Percentiles rank a stretch among this genome's conserved stretches.
phyloP scores from a whole-genome alignment of 2,888 invertebrate species.

The Gortyna flavago region DNA sequence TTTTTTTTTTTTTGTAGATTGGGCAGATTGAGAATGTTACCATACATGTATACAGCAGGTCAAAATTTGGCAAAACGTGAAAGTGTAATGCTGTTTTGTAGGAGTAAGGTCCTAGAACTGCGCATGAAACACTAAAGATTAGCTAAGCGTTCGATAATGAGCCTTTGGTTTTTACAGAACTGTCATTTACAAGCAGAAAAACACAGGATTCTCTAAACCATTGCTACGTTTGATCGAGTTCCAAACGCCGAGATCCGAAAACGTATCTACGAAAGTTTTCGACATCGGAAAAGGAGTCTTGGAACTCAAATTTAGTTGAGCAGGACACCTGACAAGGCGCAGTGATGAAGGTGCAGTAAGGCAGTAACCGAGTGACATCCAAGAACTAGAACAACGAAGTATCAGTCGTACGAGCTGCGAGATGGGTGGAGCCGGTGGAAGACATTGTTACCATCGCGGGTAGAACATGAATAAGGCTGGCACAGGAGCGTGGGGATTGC shows the following conservation, averaged over 20 bases:
- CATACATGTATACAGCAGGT: no score
- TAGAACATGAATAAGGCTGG: background rate
- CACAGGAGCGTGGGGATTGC: no score
- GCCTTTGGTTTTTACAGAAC: background rate
- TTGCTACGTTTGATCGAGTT: no score
- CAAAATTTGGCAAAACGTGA: no score
- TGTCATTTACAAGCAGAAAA: background rate
- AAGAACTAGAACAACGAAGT: background rate
- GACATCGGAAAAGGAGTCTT: no score
- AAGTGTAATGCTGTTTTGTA: no score
- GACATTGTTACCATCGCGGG: background rate
- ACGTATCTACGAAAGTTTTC: no score
- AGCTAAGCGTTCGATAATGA: background rate
- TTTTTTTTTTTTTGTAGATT: no score
- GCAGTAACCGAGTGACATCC: background rate
- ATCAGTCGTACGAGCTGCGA: accelerated
- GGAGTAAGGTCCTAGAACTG: background rate
- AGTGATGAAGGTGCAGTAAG: background rate
- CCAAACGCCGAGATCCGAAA: no score
- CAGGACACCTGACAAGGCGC: background rate
- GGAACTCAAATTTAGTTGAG: background rate
- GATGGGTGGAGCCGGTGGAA: no score
- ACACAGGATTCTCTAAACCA: background rate
- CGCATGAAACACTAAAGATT: background rate
- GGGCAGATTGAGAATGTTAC: no score